Conservation (phyloP, 53 echinoderm and acorn worm species). For the Echinarachnius parma region DNA sequence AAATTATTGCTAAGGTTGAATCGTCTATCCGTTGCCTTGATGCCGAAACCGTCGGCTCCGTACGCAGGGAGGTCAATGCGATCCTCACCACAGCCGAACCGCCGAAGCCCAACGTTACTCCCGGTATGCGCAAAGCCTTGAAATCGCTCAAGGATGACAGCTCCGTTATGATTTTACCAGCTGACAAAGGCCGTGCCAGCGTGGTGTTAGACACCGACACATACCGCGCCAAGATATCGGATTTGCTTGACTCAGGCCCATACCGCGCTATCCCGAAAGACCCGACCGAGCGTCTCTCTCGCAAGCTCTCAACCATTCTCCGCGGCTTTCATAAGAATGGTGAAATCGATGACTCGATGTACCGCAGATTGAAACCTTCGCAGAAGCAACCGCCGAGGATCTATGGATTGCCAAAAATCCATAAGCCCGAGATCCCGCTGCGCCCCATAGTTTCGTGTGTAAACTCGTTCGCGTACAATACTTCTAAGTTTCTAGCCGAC, state of each 20-base stretch:
- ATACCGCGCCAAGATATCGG: constrained; percentile 26
- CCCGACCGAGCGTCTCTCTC: constrained; percentile 4
- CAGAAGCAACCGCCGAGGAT: constrained; percentile 30
- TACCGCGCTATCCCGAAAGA: neutral
- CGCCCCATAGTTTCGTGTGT: constrained; percentile 44
- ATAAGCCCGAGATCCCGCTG: constrained; percentile 27
- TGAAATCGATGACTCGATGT: neutral
- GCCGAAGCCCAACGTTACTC: too few species aligned
- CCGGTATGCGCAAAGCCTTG: too few species aligned
- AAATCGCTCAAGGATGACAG: too few species aligned
- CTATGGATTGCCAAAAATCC: constrained; percentile 33
- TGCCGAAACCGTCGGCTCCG: too few species aligned
- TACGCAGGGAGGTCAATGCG: too few species aligned
- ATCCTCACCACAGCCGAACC: too few species aligned
- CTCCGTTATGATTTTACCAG: constrained; percentile 20
- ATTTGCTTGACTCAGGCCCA: constrained; percentile 3
- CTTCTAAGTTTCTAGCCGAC: constrained; percentile 41
- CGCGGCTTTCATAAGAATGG: constrained; percentile 17
- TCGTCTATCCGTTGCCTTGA: too few species aligned
- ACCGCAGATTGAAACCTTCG: neutral
- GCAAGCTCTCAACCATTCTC: constrained; percentile 3
- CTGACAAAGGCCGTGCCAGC: constrained; percentile 28
- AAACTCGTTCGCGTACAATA: constrained; percentile 34
- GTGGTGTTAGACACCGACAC: constrained; percentile 4
- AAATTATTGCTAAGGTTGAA: too few species aligned